Percentiles rank a stretch among this genome's conserved stretches.
phyloP scores from a whole-genome alignment of 2,797 vertebrate genomes.

The Lithobates sylvaticus region DNA sequence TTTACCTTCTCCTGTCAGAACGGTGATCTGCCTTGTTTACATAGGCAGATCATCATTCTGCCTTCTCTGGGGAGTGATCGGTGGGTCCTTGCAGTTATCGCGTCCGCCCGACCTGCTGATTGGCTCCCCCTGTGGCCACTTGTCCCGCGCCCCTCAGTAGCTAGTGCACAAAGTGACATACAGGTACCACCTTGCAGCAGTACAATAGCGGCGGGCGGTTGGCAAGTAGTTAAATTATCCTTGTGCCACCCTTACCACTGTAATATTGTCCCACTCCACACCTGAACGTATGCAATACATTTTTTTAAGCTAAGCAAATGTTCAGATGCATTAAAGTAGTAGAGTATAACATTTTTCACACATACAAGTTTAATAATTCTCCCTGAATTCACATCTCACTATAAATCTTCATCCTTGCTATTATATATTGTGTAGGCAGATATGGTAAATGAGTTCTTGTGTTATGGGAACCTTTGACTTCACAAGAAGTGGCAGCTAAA shows the following conservation, averaged over 20 bases:
- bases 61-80: too few relatives aligned
- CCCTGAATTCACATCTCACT: conserved; percentile 12
- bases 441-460: conserved; percentile 50
- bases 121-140: too few relatives aligned
- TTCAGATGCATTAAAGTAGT: conserved; percentile 27
- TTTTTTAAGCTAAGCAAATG: conserved; percentile 26
- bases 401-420: conserved; percentile 51
- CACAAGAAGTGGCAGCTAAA: conserved; percentile 43
- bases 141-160: too few relatives aligned
- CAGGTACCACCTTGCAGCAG: too few relatives aligned
- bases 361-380: conserved; percentile 42
- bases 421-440: conserved; percentile 54
- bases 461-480: conserved; percentile 54
- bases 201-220: too few relatives aligned
- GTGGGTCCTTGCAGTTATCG: too few relatives aligned
- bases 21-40: too few relatives aligned
- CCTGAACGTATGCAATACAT: neutral
- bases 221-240: neutral
- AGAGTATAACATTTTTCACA: conserved; percentile 38
- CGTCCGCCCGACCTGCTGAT: too few relatives aligned
- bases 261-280: neutral
- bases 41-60: too few relatives aligned
- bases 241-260: neutral
- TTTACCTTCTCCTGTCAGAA: too few relatives aligned
- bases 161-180: too few relatives aligned